Conservation (phyloP, 1,140 invertebrate genomes). For the Zophobas morio region DNA sequence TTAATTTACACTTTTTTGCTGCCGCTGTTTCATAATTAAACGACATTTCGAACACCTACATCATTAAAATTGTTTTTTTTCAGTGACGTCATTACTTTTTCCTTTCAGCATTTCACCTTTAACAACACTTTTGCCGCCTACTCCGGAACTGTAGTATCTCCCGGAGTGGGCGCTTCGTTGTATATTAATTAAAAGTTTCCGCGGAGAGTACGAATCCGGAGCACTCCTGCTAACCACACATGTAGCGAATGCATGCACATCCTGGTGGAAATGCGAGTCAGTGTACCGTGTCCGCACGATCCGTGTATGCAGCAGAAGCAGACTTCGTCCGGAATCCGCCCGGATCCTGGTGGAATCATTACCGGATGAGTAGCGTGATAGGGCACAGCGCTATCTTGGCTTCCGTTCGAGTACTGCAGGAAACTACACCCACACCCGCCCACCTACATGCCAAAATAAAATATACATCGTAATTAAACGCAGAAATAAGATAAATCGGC, state of each 20-base stretch:
- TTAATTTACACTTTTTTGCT: too few relatives aligned
- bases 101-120: too few relatives aligned
- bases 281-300: constrained; percentile 33
- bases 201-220: constrained; percentile 27
- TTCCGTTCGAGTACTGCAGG: constrained; percentile 33
- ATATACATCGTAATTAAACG: constrained; percentile 54
- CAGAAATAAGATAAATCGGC: constrained; percentile 44
- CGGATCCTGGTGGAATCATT: constrained; percentile 38
- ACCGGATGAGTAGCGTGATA: constrained; percentile 34
- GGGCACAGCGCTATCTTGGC: constrained; percentile 28
- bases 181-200: constrained; percentile 33
- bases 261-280: constrained; percentile 36
- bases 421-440: constrained; percentile 15
- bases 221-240: constrained; percentile 5
- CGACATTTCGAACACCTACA: too few relatives aligned
- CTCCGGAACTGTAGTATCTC: not conserved
- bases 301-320: constrained; percentile 23
- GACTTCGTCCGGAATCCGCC: constrained; percentile 15
- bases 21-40: too few relatives aligned
- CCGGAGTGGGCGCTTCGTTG: constrained; percentile 2
- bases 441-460: constrained; percentile 46
- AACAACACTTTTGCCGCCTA: not conserved
- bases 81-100: too few relatives aligned
- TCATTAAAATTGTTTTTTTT: too few relatives aligned
- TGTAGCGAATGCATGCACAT: constrained; percentile 28